Conservation (phyloP, 2,888 invertebrate genomes). For the Bugulina stolonifera region DNA sequence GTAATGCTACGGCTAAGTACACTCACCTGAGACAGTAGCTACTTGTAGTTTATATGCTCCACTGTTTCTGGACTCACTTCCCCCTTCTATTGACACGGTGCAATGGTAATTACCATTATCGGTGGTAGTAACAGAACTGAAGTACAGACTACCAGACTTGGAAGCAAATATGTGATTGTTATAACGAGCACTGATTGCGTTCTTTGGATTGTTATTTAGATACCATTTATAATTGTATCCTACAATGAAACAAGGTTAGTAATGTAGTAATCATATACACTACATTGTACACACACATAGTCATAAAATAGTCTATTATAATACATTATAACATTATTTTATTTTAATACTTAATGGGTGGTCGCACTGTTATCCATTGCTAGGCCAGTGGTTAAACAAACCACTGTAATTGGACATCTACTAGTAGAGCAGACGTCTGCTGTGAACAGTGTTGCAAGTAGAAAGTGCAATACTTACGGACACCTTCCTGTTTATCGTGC, state of each 20-base stretch:
- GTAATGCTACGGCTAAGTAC: neutral
- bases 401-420: too few relatives aligned
- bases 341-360: too few relatives aligned
- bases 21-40: constrained; percentile 12
- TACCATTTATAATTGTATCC: constrained; percentile 22
- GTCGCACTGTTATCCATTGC: too few relatives aligned
- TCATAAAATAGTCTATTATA: too few relatives aligned
- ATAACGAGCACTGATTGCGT: neutral
- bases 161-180: constrained; percentile 72
- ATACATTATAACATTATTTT: too few relatives aligned
- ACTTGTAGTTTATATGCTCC: constrained; percentile 23
- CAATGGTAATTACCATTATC: constrained; percentile 43
- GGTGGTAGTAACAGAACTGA: constrained; percentile 83
- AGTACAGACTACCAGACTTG: constrained; percentile 85
- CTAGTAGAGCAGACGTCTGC: too few relatives aligned
- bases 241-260: neutral
- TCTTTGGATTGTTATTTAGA: constrained; percentile 4
- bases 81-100: constrained; percentile 30
- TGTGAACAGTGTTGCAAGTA: too few relatives aligned
- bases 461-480: neutral
- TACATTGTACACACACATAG: too few relatives aligned
- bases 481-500: neutral
- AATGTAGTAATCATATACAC: neutral
- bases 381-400: too few relatives aligned
- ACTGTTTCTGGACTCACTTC: constrained; percentile 19